These are phyloP conservation scores for Dynastes tityus DNA, from an alignment of 2,888 invertebrate species.

Conservation along the genomic window DNA sequence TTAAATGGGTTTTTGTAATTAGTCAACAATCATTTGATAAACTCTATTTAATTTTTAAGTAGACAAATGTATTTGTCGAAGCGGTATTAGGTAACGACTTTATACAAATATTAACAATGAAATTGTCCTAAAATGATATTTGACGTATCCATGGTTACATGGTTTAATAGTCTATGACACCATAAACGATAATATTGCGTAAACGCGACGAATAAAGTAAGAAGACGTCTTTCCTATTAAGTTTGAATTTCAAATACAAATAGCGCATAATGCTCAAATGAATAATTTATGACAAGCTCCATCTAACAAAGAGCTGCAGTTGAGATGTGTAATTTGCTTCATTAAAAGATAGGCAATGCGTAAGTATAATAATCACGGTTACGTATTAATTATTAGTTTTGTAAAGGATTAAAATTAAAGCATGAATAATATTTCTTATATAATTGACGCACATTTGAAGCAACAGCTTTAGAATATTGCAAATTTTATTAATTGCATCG, in stretches of 20 bases:
- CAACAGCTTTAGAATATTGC: too few species aligned
- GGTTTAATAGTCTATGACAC: constrained; percentile 14
- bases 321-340: too few species aligned
- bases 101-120: not conserved
- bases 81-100: not conserved
- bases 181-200: constrained; percentile 28
- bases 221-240: constrained; percentile 7
- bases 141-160: constrained; percentile 10
- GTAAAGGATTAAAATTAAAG: too few species aligned
- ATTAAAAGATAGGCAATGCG: too few species aligned
- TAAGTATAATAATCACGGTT: too few species aligned
- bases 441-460: too few species aligned
- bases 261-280: not conserved
- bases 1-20: not conserved
- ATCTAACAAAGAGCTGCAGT: not conserved
- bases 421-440: too few species aligned
- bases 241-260: constrained; percentile 12
- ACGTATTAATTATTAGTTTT: too few species aligned
- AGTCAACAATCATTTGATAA: not conserved
- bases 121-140: not conserved
- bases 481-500: too few species aligned
- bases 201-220: constrained; percentile 29
- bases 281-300: constrained; percentile 14
- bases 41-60: too few species aligned
- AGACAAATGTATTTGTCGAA: not conserved